Base-by-base conservation (phyloP, 1,140 invertebrate species). In the Drosophila nebulosa region DNA sequence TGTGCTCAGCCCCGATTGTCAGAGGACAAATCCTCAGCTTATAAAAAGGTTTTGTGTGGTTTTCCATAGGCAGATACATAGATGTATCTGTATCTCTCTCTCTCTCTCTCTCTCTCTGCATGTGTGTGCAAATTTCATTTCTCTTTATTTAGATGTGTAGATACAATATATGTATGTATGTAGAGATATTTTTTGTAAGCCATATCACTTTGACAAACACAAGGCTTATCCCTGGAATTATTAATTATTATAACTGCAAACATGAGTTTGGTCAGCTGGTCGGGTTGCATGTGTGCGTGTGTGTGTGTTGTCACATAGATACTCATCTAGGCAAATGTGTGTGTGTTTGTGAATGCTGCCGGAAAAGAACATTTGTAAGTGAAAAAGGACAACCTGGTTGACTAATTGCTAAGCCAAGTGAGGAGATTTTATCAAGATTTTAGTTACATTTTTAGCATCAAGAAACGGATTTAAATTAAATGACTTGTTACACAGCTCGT, bases 141-240 rank as follows among this genome's bases (percentile, higher is more conserved):
- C 32, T 21, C 4, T 36, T 35, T 57, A 18, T 46, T 4, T 42
- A 42, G 16, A 42, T 32, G 12, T 32, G 30, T 12, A 32, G 30
- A 32, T 30, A 30, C 27, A 30, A 30, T 2, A n/a, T n/a, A n/a
- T n/a, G n/a, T n/a, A n/a, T n/a, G n/a, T n/a, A 32, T 32, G 30
- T 12, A 32, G 30, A 32, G 10, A 32, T 32, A 5, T 36, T 36
- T 39, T 74, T 79, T 80, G 69, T 36, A 68, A 74, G 66, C 70
- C 80, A 74, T 83, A 86, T 86, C 83, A 64, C 58, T 86, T 88
- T 86, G 83, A 86, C 83, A 86, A 86, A 86, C 83, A 86, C 88
- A 79, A 67, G 79, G 83, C 81, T 86, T 86, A 86, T 86, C 83
- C 83, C 51, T 60, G 64, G 83, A 88, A 86, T 86, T 86, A 86